Evolutionary conservation across 2,113 vertebrate genomes (phyloP), one percentile per base, ranked within the genome.

Genomic region (Rhabdornis inornatus): DNA sequence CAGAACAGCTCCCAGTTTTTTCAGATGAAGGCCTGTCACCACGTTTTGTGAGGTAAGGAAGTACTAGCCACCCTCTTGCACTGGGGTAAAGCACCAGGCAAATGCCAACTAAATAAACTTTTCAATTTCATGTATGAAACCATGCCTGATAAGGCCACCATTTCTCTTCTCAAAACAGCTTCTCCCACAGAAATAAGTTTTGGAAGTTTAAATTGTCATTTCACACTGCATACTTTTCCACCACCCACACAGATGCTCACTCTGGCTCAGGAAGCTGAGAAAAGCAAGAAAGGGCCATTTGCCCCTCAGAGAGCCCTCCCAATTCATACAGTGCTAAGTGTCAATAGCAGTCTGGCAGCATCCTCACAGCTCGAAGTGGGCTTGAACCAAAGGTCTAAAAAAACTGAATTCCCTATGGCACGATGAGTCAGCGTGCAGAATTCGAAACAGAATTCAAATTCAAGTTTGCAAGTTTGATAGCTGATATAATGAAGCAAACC

Each of bases 51-150:
- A 92, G 71, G 61, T 31, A 44, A 87, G 52, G 53, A 84, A 65
- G 66, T 17, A 69, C 78, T 15, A 70, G 63, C 44, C 49, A 87
- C 12, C 23, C 24, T 64, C 70, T n/a, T 39, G 52, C 74, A 72
- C 44, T 5, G 28, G 83, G 70, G 28, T 47, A 63, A 92, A 72
- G 42, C 1, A 7, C 39, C 63, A 93, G 50, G 24, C 39, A 95
- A 92, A 96, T 74, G 72, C 80, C 69, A 92, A 17, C 33, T 81
- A 74, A 90, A 87, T 72, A 91, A 92, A 92, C 86, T 92, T 92
- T 71, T 40, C 47, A 52, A 9, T 79, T 52, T 65, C 47, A 19
- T 23, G 4, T 25, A 64, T 4, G 66, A 76, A 87, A 53, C 70
- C 13, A 11, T 59, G 45, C 37, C 63, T 90, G 79, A 80, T 71